Evolutionary conservation across 2,888 invertebrate species (phyloP), one percentile per base, ranked within the genome.

Genomic region (Hololepta plana): DNA sequence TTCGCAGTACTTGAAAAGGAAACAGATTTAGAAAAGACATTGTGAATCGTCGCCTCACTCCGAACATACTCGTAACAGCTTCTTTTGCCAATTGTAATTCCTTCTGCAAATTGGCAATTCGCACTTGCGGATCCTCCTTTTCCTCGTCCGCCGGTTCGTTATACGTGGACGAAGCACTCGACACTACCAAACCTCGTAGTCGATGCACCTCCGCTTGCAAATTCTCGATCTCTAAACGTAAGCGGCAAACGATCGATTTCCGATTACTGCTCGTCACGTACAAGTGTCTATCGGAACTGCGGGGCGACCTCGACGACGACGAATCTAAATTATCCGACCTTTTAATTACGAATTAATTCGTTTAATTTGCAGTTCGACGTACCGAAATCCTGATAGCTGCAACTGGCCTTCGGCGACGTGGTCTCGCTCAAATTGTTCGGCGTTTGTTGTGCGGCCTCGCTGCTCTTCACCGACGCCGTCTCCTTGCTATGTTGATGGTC

Each of bases 1-100:
- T 73, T 53, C 88, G 87, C 46, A 91, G 59, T 28, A 79, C 84
- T 65, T 40, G 22, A 47, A 44, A 19, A 26, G 19, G 15, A 31
- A 20, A 24, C 57, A 35, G 15, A 3, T 21, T 14, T n/a, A 23
- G 12, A 2, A 10, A 11, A 9, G 3, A 22, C 10, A 22, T 12
- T 9, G 8, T 9, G 6, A 21, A 21, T 6, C 9, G 10, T n/a
- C 9, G 17, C 17, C n/a, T n/a, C 17, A 7, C 17, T n/a, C 17
- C 40, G 28, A 53, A 39, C 45, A 60, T 55, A 41, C 51, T 49
- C 22, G 52, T 45, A 31, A 84, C 62, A 23, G 81, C 79, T 55
- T 84, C 82, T 49, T 77, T 72, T 11, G 81, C 79, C 34, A 80
- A 64, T 32, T 74, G 67, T 31, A 82, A 59, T 43, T 81, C 79